Conservation (phyloP, 1,140 invertebrate genomes). For the Neelides sp. region DNA sequence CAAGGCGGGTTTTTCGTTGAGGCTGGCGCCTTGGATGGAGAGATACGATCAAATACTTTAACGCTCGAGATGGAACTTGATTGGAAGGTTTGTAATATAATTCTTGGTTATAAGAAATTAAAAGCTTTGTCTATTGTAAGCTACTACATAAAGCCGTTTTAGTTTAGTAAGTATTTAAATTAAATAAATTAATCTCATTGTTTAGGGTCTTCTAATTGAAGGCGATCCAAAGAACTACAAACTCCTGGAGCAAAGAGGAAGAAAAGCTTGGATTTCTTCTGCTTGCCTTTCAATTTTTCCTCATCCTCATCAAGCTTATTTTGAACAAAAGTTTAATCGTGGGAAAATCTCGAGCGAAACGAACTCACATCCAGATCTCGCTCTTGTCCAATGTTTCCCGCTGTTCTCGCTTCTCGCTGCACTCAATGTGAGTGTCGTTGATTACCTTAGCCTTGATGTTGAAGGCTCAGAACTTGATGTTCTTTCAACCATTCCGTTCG, state of each 20-base stretch:
- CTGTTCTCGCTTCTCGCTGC: constrained; percentile 40
- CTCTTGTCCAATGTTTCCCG: constrained; percentile 43
- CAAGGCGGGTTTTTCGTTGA: constrained; percentile 33
- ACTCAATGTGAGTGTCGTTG: constrained; percentile 31
- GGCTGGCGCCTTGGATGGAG: constrained; percentile 33
- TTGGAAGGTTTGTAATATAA: constrained; percentile 28
- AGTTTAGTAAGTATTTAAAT: not conserved
- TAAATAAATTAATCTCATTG: constrained; percentile 10
- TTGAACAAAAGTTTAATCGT: constrained; percentile 34
- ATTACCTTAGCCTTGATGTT: constrained; percentile 38
- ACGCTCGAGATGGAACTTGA: constrained; percentile 21
- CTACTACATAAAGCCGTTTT: not conserved
- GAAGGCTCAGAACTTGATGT: constrained; percentile 45
- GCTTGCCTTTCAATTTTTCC: constrained; percentile 32
- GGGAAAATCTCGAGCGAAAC: constrained; percentile 33
- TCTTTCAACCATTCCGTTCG: constrained; percentile 43
- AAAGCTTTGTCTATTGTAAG: not conserved
- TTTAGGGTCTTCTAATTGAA: constrained; percentile 37
- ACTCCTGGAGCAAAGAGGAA: constrained; percentile 26
- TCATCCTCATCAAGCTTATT: constrained; percentile 31
- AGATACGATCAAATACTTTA: constrained; percentile 29
- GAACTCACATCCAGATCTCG: constrained; percentile 22
- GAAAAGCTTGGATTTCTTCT: constrained; percentile 32
- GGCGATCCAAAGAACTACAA: constrained; percentile 35
- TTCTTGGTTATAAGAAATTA: too few relatives aligned